Base-by-base conservation (phyloP, 2,888 invertebrate species). In the Eupithecia subumbrata region DNA sequence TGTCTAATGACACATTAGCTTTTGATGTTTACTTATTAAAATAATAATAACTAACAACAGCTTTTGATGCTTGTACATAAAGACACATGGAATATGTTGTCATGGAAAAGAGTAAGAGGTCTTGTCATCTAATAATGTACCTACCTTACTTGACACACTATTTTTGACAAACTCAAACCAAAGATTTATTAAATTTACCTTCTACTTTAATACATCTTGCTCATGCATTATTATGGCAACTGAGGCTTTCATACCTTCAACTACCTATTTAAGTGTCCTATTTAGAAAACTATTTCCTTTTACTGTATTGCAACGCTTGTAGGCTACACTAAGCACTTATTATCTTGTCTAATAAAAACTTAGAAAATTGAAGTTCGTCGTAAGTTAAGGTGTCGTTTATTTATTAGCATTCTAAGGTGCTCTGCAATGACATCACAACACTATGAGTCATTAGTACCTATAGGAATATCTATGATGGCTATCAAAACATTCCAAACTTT, bases 371-470 rank as follows among this genome's bases (percentile, higher is more conserved):
- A 81, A 83, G 78, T 82, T 81, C 82, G n/a, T n/a, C n/a, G n/a
- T 30, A 30, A 3, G 30, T 30, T n/a, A n/a, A 30, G 82, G 84
- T 82, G 84, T 79, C 83, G 79, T 83, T 85, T 89, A 85, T 89
- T 90, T 90, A 90, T 90, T 88, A 87, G 80, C 85, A 88, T 89
- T 86, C 40, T 87, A 87, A 80, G 86, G 89, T 89, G 85, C 63
- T 52, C 87, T 87, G 22, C 72, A 82, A 91, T 93, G 92, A 92
- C 91, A 92, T 91, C 92, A 94, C 90, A 92, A 89, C 86, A 86
- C 86, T 88, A 86, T 94, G 94, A 94, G 81, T 93, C 94, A 94
- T 89, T 85, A 80, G 16, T 43, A 68, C 43, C 22, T 40, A 25
- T 0, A 68, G 7, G 40, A 68, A 56, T 22, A 12, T 22, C 12